These are phyloP conservation scores for Tricholaema leucomelas DNA, from an alignment of 2,113 vertebrate genomes.

Conservation along the genomic window DNA sequence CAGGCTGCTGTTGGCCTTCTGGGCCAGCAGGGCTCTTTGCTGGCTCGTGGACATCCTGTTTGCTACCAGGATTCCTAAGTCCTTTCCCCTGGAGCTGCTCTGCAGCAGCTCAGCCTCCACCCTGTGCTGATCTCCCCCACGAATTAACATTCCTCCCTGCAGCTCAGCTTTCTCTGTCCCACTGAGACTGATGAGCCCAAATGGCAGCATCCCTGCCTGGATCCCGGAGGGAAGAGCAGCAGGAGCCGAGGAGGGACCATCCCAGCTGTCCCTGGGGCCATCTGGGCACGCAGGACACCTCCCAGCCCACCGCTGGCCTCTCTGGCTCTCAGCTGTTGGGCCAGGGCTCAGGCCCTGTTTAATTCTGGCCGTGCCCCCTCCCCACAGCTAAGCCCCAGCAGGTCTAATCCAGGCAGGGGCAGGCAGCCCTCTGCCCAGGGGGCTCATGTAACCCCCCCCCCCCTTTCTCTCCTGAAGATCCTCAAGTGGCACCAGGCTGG, in stretches of 20 bases:
- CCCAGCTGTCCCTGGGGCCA: conserved; percentile 74
- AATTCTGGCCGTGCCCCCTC: neutral
- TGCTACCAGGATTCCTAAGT: no score
- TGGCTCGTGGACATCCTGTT: no score
- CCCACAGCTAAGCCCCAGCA: conserved; percentile 30
- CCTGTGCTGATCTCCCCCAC: neutral
- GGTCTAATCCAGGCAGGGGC: conserved; percentile 55
- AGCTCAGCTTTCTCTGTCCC: conserved; percentile 36
- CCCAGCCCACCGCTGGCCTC: neutral
- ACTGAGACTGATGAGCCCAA: conserved; percentile 71
- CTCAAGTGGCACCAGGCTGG: neutral
- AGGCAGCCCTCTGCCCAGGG: conserved; percentile 23
- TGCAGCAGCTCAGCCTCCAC: no score
- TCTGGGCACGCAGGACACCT: conserved; percentile 62
- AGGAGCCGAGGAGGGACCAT: neutral
- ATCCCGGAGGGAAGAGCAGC: neutral
- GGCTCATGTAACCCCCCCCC: neutral
- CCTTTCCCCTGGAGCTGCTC: no score
- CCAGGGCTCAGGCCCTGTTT: neutral
- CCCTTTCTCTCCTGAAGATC: neutral
- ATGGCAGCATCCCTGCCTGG: conserved; percentile 4
- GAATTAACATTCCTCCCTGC: neutral
- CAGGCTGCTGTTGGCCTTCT: no score
- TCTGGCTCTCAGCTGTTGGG: conserved; percentile 46
- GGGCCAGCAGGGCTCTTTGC: no score